Conservation (phyloP, 92 coral and sea anemone species). For the Zoanthus gigantus region DNA sequence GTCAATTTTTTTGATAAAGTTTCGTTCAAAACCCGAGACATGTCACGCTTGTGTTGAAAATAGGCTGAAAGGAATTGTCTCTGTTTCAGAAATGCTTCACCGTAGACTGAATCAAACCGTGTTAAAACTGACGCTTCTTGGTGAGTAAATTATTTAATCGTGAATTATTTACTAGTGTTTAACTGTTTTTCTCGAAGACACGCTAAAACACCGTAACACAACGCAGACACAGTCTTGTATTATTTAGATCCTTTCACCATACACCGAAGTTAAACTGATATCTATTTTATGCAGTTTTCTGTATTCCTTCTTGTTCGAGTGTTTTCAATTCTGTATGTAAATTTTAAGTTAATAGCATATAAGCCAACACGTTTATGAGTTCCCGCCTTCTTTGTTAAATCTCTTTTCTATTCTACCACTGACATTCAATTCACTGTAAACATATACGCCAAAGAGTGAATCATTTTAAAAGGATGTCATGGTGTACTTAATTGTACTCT, state of each 20-base stretch:
- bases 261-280: too few species aligned
- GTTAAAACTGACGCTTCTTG: background rate
- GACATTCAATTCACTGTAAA: constrained; percentile 42
- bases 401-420: constrained; percentile 34
- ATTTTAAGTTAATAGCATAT: constrained; percentile 20
- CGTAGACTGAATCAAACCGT: background rate
- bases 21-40: constrained; percentile 3
- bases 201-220: background rate
- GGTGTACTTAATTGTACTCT: constrained; percentile 13
- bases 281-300: background rate
- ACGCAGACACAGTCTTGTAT: background rate
- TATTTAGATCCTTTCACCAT: background rate
- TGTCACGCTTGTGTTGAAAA: background rate
- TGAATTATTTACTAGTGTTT: background rate
- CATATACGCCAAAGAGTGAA: background rate
- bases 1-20: constrained; percentile 1
- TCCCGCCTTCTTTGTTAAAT: constrained; percentile 54
- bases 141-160: constrained; percentile 4
- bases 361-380: constrained; percentile 23
- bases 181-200: background rate
- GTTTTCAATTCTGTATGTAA: constrained; percentile 27
- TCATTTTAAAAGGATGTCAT: constrained; percentile 31
- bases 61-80: background rate
- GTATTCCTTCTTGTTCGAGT: constrained; percentile 15
- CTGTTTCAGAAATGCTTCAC: constrained; percentile 39